Evolutionary conservation across 2,797 vertebrate genomes (phyloP).

Genomic region (Sardinella longiceps): DNA sequence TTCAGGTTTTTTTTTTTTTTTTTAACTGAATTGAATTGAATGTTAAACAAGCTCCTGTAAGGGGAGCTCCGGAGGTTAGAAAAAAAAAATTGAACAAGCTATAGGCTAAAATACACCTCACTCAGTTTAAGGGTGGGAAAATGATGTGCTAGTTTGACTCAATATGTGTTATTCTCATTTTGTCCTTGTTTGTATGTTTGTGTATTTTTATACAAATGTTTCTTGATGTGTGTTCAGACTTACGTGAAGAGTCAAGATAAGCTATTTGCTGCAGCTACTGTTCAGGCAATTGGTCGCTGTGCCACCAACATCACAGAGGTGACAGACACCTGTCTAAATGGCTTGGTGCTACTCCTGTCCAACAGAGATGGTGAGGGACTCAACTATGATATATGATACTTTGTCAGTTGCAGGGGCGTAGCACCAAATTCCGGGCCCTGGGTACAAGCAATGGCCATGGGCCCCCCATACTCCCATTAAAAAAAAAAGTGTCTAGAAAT

Average conservation of each 20-base stretch:
- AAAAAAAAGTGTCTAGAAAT: too few relatives aligned
- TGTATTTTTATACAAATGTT: slow-evolving; percentile 1
- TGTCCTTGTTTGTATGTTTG: neutral
- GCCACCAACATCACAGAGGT: slow-evolving; percentile 94
- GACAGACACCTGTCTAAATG: slow-evolving; percentile 92
- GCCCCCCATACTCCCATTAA: too few relatives aligned
- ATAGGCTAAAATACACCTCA: too few relatives aligned
- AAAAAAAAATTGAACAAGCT: too few relatives aligned
- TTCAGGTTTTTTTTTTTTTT: too few relatives aligned
- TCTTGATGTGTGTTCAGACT: slow-evolving; percentile 74
- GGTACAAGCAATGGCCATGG: too few relatives aligned
- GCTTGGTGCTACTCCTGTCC: slow-evolving; percentile 91
- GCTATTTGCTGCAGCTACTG: slow-evolving; percentile 92
- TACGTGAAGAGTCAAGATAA: slow-evolving; percentile 98
- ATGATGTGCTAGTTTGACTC: neutral
- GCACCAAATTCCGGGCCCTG: too few relatives aligned
- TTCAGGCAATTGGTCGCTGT: slow-evolving; percentile 94
- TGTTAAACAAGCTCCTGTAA: too few relatives aligned
- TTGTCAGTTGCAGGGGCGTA: too few relatives aligned
- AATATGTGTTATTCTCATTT: neutral
- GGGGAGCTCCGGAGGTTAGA: too few relatives aligned
- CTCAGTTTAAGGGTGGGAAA: neutral
- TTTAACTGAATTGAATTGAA: too few relatives aligned
- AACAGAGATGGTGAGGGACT: slow-evolving; percentile 88
- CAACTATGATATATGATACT: too few relatives aligned